Percentiles rank a stretch among this genome's conserved stretches.
These are phyloP conservation scores for Lamellibrachia luymesi DNA, from an alignment of 1,140 invertebrate genomes.

Conservation along the genomic window DNA sequence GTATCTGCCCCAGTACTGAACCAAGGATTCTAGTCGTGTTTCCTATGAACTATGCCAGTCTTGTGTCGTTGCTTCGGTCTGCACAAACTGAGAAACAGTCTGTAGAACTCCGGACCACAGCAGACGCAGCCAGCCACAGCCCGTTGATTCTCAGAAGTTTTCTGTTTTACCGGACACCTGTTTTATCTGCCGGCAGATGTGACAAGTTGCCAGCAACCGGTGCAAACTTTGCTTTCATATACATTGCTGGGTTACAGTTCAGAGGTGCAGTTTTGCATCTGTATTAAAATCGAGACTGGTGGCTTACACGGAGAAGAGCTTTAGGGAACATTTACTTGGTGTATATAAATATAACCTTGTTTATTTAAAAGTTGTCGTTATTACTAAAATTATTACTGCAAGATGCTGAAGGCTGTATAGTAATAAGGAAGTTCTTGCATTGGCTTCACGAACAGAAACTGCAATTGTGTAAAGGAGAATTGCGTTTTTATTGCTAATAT, in stretches of 20 bases:
- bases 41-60: background rate
- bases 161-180: background rate
- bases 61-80: background rate
- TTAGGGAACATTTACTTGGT: background rate
- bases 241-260: background rate
- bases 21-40: background rate
- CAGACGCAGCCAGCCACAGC: too few species aligned
- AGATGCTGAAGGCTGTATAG: background rate
- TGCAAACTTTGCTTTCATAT: background rate
- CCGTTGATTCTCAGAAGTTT: background rate
- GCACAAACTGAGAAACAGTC: background rate
- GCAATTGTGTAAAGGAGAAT: too few species aligned
- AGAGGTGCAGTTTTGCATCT: background rate
- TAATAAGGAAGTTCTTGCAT: background rate
- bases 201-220: background rate
- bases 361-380: slow-evolving; percentile 7
- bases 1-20: slow-evolving; percentile 14
- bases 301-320: background rate
- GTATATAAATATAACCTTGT: slow-evolving; percentile 10
- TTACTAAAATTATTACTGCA: background rate
- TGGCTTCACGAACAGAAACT: background rate
- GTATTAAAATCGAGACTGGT: background rate
- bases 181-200: background rate
- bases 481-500: too few species aligned
- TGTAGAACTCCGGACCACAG: background rate